phyloP scores from a whole-genome alignment of 92 coral and sea anemone species.

The Phenganax marumi region DNA sequence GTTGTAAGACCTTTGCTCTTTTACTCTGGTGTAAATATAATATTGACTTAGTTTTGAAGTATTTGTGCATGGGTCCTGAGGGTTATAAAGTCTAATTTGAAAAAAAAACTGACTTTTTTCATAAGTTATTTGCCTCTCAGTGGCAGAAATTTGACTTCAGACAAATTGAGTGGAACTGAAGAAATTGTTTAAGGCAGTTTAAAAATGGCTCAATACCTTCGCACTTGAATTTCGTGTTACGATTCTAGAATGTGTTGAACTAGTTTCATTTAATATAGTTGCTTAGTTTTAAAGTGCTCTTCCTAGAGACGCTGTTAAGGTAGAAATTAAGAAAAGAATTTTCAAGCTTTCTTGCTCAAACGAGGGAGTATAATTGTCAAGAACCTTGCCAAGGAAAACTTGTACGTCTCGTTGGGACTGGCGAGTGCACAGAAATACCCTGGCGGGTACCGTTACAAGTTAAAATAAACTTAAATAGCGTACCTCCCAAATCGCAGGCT shows the following conservation, averaged over 20 bases:
- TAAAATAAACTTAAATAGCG: background rate
- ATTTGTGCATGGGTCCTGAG: background rate
- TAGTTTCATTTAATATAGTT: background rate
- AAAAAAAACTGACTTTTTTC: background rate
- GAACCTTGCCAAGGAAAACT: background rate
- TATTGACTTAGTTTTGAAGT: background rate
- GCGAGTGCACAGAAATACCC: background rate
- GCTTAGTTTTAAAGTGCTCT: background rate
- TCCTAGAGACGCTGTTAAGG: background rate
- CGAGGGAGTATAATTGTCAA: background rate
- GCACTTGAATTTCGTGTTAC: background rate
- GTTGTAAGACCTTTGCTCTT: background rate
- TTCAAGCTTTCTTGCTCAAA: background rate
- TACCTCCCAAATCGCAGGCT: conserved; percentile 42
- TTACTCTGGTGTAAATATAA: conserved; percentile 10
- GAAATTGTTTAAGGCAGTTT: no score
- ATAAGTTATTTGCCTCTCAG: background rate
- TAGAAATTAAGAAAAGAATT: background rate
- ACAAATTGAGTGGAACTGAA: no score
- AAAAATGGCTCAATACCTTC: background rate
- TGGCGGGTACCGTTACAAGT: background rate
- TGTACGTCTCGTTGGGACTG: background rate
- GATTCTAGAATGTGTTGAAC: background rate
- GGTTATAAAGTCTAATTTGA: background rate
- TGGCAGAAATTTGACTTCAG: background rate